Conservation (phyloP, 2,113 vertebrate genomes). For the Thermophis baileyi region DNA sequence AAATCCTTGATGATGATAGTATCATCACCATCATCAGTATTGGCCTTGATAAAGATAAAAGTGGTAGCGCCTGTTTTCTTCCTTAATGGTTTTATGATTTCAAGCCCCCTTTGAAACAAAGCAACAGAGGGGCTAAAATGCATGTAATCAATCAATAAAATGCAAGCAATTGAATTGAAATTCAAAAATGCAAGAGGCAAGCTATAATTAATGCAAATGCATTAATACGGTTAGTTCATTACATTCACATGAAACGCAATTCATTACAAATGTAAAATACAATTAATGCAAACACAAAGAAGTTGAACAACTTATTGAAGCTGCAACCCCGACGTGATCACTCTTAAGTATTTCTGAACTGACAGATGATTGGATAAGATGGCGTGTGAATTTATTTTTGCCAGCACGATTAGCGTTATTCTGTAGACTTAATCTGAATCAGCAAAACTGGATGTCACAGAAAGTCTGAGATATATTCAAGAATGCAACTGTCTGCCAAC, state of each 20-base stretch:
- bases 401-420: not conserved
- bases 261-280: not conserved
- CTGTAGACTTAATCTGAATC: not conserved
- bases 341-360: not conserved
- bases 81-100: not conserved
- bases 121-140: not conserved
- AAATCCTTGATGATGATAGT: slow-evolving; percentile 40
- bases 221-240: not conserved
- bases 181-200: not conserved
- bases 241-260: not conserved
- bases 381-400: not conserved
- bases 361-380: not conserved
- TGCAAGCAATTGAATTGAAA: not conserved
- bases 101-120: not conserved
- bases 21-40: not conserved
- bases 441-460: not conserved
- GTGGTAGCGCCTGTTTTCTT: slow-evolving; percentile 1
- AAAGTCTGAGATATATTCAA: not conserved
- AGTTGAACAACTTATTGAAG: not conserved
- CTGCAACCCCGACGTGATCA: not conserved
- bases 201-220: not conserved
- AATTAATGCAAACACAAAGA: not conserved
- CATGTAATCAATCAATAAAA: not conserved
- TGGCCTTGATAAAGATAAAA: slow-evolving; percentile 27
- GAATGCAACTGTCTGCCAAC: not conserved